Conservation (phyloP, 2,797 vertebrate species). For the Pristis pectinata region DNA sequence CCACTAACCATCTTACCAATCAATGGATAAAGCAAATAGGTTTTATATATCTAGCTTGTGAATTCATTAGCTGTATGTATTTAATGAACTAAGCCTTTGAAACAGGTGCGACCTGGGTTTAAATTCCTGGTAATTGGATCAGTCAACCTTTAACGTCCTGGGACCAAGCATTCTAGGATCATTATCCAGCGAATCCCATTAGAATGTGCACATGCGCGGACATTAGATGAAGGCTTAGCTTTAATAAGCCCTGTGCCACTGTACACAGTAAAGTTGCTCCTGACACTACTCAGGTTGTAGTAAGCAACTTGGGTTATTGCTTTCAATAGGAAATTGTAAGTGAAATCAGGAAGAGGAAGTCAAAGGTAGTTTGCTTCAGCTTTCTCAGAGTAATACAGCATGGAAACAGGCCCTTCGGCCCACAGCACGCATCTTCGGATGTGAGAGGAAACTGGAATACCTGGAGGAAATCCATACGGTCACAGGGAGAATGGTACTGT, state of each 20-base stretch:
- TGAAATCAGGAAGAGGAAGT: background rate
- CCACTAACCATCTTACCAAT: too few relatives aligned
- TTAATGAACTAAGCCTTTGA: background rate
- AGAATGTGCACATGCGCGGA: background rate
- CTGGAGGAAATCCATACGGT: too few relatives aligned
- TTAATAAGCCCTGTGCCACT: background rate
- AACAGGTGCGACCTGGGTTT: background rate
- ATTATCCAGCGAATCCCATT: background rate
- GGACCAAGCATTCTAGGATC: background rate
- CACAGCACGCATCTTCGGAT: too few relatives aligned
- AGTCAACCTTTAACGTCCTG: background rate
- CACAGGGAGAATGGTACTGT: too few relatives aligned
- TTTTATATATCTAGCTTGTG: background rate
- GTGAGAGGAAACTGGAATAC: too few relatives aligned
- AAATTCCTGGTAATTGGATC: background rate
- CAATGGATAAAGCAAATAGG: background rate
- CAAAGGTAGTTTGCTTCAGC: background rate
- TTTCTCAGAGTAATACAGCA: too few relatives aligned
- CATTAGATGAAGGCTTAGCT: background rate
- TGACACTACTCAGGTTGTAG: background rate
- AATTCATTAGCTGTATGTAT: background rate
- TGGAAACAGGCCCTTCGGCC: too few relatives aligned
- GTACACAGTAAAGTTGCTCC: background rate
- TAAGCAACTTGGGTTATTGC: background rate
- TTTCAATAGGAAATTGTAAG: background rate